Percentiles rank a stretch among this genome's conserved stretches.
Conservation (phyloP, 2,797 vertebrate genomes). For the Austrolebias charrua region DNA sequence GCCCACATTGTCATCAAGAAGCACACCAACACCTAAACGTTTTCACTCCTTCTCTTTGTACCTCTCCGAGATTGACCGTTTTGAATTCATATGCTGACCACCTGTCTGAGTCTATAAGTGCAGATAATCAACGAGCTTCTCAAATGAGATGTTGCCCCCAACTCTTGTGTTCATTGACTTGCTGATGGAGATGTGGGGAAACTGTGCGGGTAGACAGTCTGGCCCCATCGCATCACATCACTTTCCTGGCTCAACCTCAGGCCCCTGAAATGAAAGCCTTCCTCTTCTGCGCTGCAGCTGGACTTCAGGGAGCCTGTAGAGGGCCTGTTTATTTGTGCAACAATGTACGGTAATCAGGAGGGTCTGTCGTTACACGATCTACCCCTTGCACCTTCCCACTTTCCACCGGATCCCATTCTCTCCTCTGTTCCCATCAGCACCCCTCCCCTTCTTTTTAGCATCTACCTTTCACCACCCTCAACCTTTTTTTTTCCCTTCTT, state of each 20-base stretch:
- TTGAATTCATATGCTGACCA: constrained; percentile 42
- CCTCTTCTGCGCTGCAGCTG: constrained; percentile 71
- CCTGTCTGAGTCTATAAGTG: constrained; percentile 31
- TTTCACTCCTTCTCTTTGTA: constrained; percentile 26
- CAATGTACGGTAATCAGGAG: constrained; percentile 74
- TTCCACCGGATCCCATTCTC: constrained; percentile 42
- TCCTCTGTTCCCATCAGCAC: constrained; percentile 54
- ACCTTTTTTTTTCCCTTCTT: constrained; percentile 44
- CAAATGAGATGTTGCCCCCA: constrained; percentile 40
- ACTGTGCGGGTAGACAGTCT: constrained; percentile 42
- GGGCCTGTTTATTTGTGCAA: constrained; percentile 78
- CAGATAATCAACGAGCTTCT: constrained; percentile 54
- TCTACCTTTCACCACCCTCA: constrained; percentile 58
- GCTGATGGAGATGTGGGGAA: constrained; percentile 64
- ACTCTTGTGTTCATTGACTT: constrained; percentile 38
- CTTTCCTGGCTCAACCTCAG: constrained; percentile 59
- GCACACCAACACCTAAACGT: constrained; percentile 15
- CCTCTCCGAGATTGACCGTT: constrained; percentile 42
- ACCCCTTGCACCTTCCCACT: constrained; percentile 71
- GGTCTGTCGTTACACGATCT: constrained; percentile 60
- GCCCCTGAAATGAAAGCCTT: constrained; percentile 72
- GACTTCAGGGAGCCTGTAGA: constrained; percentile 67
- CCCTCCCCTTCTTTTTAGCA: constrained; percentile 50
- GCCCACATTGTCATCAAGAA: constrained; percentile 46
- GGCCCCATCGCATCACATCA: constrained; percentile 52